Base-by-base conservation (phyloP, 2,797 vertebrate genomes). In the Limosa lapponica region DNA sequence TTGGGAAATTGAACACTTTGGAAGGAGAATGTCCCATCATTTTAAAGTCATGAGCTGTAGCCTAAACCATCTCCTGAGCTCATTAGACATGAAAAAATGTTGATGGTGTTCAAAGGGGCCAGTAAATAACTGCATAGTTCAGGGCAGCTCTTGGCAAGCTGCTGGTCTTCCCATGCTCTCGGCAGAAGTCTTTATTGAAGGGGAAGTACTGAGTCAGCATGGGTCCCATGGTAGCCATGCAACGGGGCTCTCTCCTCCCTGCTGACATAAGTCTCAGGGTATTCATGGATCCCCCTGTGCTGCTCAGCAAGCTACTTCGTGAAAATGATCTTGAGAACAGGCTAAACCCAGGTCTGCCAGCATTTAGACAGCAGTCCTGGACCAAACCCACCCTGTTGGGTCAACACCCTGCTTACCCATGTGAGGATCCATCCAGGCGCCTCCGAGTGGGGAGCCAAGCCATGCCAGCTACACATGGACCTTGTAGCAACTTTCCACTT, bases 41-140 rank as follows among this genome's bases (percentile, higher is more conserved):
- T 79, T 89, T 39, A 55, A 59, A 93, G 62, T 20, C 2, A 2
- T 77, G 61, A 94, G 25, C 54, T 54, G 44, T 74, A 85, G 75
- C 36, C 71, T 93, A 88, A 92, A 92, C 36, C 12, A 12, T 83
- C 52, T 79, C 16, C 43, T 87, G 83, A 79, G 81, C 43, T 89
- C 41, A 49, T 20, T 43, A 87, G 46, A n/a, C 62, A 48, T 55
- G 64, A 67, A 75, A 80, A 91, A 85, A 81, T 43, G 30, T 77
- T 82, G 59, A 39, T 0, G 1, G 64, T 8, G 3, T 80, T 95
- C 92, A 57, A 55, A 90, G 54, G 52, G 75, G 36, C 16, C 83
- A 51, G 83, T 70, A 92, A 90, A 92, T 87, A 75, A 62, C 39
- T 6, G 1, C 64, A 48, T 7, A 43, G 79, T 37, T 84, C 43